Conservation (phyloP, 2,888 invertebrate species). For the Neuroscelio doddi region DNA sequence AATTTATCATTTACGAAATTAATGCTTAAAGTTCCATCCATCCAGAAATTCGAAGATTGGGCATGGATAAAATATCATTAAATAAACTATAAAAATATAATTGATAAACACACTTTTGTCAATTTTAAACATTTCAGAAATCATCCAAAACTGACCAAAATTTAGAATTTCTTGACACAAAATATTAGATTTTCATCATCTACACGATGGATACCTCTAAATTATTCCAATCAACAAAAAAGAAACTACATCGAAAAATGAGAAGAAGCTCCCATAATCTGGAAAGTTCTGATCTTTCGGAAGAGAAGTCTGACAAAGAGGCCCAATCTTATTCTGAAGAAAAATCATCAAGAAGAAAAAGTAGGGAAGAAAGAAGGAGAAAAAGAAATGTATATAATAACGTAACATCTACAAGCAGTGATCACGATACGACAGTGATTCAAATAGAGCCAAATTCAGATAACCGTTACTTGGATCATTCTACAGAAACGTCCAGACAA, state of each 20-base stretch:
- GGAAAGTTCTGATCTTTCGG: conserved; percentile 23
- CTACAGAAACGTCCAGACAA: conserved; percentile 13
- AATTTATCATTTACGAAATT: no score
- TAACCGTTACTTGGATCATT: conserved; percentile 11
- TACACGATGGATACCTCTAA: no score
- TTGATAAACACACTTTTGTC: no score
- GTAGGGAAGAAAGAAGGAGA: conserved; percentile 6
- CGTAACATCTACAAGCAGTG: conserved; percentile 11
- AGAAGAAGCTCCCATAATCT: conserved; percentile 10
- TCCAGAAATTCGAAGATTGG: no score
- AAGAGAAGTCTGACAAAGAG: conserved; percentile 20
- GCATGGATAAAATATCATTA: no score
- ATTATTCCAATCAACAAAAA: no score
- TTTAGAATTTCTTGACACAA: no score
- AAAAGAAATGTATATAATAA: not conserved
- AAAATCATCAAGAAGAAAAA: no score
- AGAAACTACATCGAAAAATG: conserved; percentile 2
- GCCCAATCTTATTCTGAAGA: conserved; percentile 7
- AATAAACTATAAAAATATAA: no score
- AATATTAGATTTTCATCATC: no score
- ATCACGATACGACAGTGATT: conserved; percentile 18
- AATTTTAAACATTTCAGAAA: conserved; percentile 6
- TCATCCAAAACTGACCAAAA: conserved; percentile 15
- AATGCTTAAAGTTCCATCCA: no score
- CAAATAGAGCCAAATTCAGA: conserved; percentile 11